Base-by-base conservation (phyloP, 2,888 invertebrate species). In the Coelogynopora nodosa region DNA sequence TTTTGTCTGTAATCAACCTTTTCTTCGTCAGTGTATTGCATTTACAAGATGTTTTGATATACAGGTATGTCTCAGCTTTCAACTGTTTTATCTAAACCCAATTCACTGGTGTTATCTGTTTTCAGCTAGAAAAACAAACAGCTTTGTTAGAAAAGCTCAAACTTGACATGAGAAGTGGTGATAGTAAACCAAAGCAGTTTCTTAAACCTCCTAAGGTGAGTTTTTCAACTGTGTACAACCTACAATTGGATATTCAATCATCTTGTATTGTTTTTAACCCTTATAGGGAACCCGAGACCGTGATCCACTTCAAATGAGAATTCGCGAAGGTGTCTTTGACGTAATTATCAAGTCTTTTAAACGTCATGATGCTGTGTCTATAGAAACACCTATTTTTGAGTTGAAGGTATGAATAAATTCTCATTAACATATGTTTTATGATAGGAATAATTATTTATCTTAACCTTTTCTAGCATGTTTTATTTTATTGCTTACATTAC, bases 351-450 rank as follows among this genome's bases (percentile, higher is more conserved):
- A 94, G 0, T 95, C 97, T 86, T 99, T 99, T 91, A 97, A 98
- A 91, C 95, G 95, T 88, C 98, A 99, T 90, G 99, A 99, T 67
- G 99, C 97, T 26, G 97, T 97, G 91, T 96, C 97, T 27, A 97
- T 99, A 90, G 99, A 99, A 90, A 98, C 98, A 29, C 98, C 98
- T 80, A 96, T 98, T 26, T 98, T 98, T 93, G 98, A 98, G 92
- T 93, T 98, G 23, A 98, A 96, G 94, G 97, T 96, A 91, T 85
- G 88, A n/a, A n/a, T n/a, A n/a, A n/a, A n/a, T n/a, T n/a, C n/a
- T n/a, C n/a, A n/a, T n/a, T n/a, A n/a, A n/a, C n/a, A n/a, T n/a
- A n/a, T n/a, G n/a, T n/a, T n/a, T n/a, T n/a, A n/a, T n/a, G n/a
- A n/a, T n/a, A n/a, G n/a, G n/a, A n/a, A n/a, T n/a, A n/a, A n/a